These are phyloP conservation scores for Pristionchus arcanus DNA, from an alignment of 2,888 invertebrate species.

Conservation along the genomic window DNA sequence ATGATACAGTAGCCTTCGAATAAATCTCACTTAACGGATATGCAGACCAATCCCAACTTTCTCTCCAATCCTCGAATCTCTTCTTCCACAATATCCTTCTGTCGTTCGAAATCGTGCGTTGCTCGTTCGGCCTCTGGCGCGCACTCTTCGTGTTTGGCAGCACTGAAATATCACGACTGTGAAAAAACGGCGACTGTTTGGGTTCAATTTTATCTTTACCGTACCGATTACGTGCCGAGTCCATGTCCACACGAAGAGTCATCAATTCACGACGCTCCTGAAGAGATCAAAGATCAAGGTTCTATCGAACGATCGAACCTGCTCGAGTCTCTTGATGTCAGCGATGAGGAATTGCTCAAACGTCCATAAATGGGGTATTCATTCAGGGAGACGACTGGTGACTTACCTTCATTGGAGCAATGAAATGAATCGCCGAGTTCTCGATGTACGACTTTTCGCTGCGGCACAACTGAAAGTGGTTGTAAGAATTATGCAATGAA, in stretches of 20 bases:
- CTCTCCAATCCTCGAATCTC: conserved; percentile 42
- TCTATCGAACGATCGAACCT: conserved; percentile 4
- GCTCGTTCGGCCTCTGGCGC: conserved; percentile 52
- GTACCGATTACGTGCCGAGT: conserved; percentile 47
- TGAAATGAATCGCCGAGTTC: conserved; percentile 52
- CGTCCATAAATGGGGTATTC: conserved; percentile 49
- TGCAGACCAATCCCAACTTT: conserved; percentile 43
- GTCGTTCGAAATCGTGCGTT: conserved; percentile 48
- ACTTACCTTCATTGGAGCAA: conserved; percentile 54
- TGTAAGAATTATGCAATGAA: too few relatives aligned
- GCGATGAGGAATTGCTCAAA: conserved; percentile 56
- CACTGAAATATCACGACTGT: not conserved
- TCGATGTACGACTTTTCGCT: conserved; percentile 51
- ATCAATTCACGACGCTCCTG: conserved; percentile 51
- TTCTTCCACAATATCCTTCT: conserved; percentile 52
- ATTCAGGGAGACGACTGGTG: not conserved
- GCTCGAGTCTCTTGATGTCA: conserved; percentile 52
- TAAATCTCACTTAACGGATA: conserved; percentile 3
- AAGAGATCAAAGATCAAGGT: conserved; percentile 21
- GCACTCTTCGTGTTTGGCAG: conserved; percentile 52
- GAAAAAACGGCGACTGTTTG: too few relatives aligned
- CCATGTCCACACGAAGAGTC: conserved; percentile 54
- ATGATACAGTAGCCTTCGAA: not conserved
- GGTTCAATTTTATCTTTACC: too few relatives aligned
- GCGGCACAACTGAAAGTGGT: conserved; percentile 46